phyloP scores from a whole-genome alignment of 1,140 invertebrate species.

The Elymnias hypermnestra region DNA sequence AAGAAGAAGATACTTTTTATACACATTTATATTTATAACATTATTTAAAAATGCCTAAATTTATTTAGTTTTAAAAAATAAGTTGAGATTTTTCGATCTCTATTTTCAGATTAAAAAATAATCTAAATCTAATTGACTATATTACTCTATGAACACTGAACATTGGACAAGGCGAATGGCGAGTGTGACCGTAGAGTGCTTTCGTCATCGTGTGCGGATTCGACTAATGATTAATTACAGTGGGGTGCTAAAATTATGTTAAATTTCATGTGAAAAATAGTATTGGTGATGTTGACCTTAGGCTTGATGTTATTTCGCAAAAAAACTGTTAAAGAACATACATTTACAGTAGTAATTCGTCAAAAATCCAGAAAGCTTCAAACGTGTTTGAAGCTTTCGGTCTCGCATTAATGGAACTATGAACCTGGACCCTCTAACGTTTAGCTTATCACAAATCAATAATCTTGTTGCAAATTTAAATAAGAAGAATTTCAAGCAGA shows the following conservation, averaged over 20 bases:
- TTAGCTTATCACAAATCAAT: constrained; percentile 98
- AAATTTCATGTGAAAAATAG: constrained; percentile 59
- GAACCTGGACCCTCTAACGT: constrained; percentile 98
- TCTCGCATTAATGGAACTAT: constrained; percentile 94
- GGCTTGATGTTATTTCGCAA: constrained; percentile 59
- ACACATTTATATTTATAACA: no score
- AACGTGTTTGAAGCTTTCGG: constrained; percentile 83
- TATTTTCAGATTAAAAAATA: no score
- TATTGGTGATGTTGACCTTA: constrained; percentile 72
- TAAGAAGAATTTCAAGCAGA: constrained; percentile 95
- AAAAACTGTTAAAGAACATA: constrained; percentile 61
- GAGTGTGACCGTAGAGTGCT: no score
- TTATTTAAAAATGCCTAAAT: no score
- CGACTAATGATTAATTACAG: no score
- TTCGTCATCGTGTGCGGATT: no score
- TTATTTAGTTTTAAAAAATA: no score
- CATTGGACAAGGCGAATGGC: no score
- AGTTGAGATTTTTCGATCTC: no score
- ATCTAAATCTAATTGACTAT: no score
- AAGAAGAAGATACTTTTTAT: no score
- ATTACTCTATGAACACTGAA: no score
- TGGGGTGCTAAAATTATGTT: constrained; percentile 56
- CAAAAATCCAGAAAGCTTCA: constrained; percentile 83
- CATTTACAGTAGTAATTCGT: constrained; percentile 57
- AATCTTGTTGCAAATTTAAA: constrained; percentile 96